Percentiles rank a stretch among this genome's conserved stretches.
phyloP scores from a whole-genome alignment of 1,140 invertebrate genomes.

The Chrysomallon squamiferum region DNA sequence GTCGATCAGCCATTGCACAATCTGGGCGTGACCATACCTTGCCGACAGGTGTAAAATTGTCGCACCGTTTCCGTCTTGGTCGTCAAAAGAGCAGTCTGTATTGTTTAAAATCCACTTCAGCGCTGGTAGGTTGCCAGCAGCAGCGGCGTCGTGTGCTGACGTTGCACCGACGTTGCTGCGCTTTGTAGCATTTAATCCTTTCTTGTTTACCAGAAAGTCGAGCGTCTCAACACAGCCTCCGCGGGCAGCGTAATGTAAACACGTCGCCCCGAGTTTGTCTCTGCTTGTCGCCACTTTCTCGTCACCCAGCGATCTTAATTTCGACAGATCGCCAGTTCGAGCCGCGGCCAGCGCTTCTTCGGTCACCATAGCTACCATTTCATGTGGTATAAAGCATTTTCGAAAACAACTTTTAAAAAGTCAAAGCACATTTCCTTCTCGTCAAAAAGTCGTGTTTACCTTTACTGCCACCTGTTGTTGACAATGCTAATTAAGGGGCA shows the following conservation, averaged over 20 bases:
- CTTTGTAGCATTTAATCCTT: conserved; percentile 40
- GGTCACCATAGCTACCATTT: conserved; percentile 6
- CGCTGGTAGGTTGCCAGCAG: conserved; percentile 60
- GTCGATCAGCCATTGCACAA: conserved; percentile 70
- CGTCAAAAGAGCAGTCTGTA: conserved; percentile 52
- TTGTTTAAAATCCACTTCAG: conserved; percentile 62
- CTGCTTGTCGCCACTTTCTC: conserved; percentile 24
- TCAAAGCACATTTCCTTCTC: too few species aligned
- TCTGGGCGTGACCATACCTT: conserved; percentile 67
- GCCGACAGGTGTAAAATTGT: conserved; percentile 64
- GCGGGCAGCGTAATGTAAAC: conserved; percentile 64
- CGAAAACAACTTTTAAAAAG: too few species aligned
- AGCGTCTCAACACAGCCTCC: conserved; percentile 55
- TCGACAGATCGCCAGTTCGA: conserved; percentile 9
- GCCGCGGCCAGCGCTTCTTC: conserved; percentile 15
- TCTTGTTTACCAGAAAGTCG: conserved; percentile 51
- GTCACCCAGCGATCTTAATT: background rate
- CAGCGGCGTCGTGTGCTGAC: conserved; percentile 64
- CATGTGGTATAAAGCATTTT: too few species aligned
- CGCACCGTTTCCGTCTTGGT: conserved; percentile 62
- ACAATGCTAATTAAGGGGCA: too few species aligned
- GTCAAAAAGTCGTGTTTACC: too few species aligned
- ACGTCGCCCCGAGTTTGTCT: conserved; percentile 59
- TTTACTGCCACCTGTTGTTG: too few species aligned
- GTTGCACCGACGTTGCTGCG: conserved; percentile 60